A percentile compares a stretch with the other conserved stretches of the same genome.
These are phyloP conservation scores for Pseudotriccus pelzelni DNA, from an alignment of 2,797 vertebrate species.

Conservation along the genomic window DNA sequence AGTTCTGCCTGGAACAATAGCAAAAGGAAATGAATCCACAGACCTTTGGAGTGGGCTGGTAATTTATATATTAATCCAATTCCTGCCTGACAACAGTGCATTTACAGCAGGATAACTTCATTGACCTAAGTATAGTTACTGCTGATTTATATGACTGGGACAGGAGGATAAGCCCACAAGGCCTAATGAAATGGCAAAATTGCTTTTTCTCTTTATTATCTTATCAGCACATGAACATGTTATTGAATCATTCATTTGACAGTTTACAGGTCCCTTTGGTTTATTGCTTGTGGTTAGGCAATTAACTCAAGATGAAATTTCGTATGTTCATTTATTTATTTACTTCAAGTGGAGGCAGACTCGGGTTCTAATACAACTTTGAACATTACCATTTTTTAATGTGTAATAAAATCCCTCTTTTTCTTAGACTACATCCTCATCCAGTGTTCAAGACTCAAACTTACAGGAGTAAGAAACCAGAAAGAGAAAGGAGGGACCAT, in stretches of 20 bases:
- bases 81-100: background rate
- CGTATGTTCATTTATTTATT: background rate
- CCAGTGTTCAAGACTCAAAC: background rate
- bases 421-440: background rate
- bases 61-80: slow-evolving; percentile 20
- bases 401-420: background rate
- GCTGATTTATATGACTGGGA: slow-evolving; percentile 1
- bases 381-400: background rate
- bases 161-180: background rate
- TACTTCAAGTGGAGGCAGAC: background rate
- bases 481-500: background rate
- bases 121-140: slow-evolving; percentile 26
- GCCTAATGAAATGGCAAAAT: slow-evolving; percentile 16
- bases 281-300: background rate
- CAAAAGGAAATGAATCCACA: slow-evolving; percentile 45
- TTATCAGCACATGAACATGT: background rate
- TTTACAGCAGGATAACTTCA: background rate
- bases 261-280: background rate
- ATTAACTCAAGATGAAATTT: background rate
- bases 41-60: background rate
- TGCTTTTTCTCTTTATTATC: background rate
- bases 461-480: background rate
- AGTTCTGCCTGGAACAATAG: background rate
- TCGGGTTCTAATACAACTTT: background rate
- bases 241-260: background rate